These are phyloP conservation scores for Spheniscus humboldti DNA, from an alignment of 2,797 vertebrate genomes.

Conservation along the genomic window DNA sequence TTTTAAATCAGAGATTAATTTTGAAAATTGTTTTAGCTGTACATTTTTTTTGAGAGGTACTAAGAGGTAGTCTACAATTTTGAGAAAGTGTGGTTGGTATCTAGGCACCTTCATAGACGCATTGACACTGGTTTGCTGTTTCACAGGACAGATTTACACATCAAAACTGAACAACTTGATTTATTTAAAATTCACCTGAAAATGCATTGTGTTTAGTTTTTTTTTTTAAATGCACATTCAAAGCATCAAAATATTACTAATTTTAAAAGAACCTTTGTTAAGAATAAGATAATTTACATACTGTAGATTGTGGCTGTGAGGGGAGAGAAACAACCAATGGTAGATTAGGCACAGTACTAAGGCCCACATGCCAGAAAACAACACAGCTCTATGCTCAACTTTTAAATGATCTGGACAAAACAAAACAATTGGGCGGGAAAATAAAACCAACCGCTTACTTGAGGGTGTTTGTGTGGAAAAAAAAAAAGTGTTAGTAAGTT, in stretches of 20 bases:
- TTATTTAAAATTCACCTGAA: conserved; percentile 77
- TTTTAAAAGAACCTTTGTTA: conserved; percentile 67
- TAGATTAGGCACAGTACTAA: conserved; percentile 57
- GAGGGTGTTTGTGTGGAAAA: not conserved
- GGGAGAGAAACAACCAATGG: conserved; percentile 11
- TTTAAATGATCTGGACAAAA: conserved; percentile 24
- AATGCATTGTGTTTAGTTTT: conserved; percentile 73
- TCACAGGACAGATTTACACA: conserved; percentile 62
- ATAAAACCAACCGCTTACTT: conserved; percentile 10
- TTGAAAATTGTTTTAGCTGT: not conserved
- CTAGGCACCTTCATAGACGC: not conserved
- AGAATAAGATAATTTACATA: conserved; percentile 66
- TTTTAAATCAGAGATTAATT: not conserved
- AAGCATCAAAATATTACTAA: conserved; percentile 72
- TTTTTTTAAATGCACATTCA: conserved; percentile 72
- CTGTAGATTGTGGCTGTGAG: conserved; percentile 27
- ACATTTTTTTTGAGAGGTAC: not conserved
- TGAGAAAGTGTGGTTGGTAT: not conserved
- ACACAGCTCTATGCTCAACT: conserved; percentile 30
- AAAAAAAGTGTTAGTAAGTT: conserved; percentile 57
- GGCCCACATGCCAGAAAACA: conserved; percentile 54
- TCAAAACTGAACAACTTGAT: conserved; percentile 66
- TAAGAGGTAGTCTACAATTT: not conserved
- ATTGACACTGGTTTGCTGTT: not conserved
- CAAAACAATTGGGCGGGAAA: not conserved